phyloP scores from a whole-genome alignment of 2,888 invertebrate genomes.

The Dascillus cervinus region DNA sequence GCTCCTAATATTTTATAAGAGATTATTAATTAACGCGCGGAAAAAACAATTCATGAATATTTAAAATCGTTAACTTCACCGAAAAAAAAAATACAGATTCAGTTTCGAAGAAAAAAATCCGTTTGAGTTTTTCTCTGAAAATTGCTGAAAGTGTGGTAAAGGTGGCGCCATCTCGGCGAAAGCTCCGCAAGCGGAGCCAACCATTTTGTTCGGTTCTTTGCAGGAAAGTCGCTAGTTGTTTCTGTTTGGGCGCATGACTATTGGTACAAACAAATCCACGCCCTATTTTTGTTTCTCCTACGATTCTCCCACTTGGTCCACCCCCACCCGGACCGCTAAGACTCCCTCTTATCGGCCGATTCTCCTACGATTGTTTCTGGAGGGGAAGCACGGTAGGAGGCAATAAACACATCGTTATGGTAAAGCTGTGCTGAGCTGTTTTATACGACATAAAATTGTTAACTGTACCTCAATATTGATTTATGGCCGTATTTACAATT shows the following conservation, averaged over 20 bases:
- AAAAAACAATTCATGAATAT: too few relatives aligned
- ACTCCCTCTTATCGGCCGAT: constrained; percentile 12
- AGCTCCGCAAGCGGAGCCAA: constrained; percentile 37
- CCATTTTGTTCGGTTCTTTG: constrained; percentile 54
- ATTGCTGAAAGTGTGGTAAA: not conserved
- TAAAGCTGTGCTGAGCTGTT: constrained; percentile 42
- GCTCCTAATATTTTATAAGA: not conserved
- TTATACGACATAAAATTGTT: constrained; percentile 41
- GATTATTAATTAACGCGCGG: too few relatives aligned
- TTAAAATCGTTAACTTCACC: too few relatives aligned
- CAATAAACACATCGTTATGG: constrained; percentile 45
- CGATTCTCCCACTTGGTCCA: constrained; percentile 21
- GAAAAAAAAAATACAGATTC: not conserved
- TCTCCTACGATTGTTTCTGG: constrained; percentile 21
- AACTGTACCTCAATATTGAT: constrained; percentile 41
- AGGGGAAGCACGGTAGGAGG: constrained; percentile 30
- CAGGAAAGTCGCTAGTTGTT: constrained; percentile 41
- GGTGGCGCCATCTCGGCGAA: constrained; percentile 41
- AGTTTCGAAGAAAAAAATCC: too few relatives aligned
- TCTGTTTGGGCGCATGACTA: constrained; percentile 44
- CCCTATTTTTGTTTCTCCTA: constrained; percentile 29
- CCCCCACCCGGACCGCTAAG: constrained; percentile 19
- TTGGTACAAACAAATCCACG: constrained; percentile 41
- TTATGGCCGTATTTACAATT: constrained; percentile 31
- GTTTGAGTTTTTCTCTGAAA: too few relatives aligned